These are phyloP conservation scores for Pteruthius melanotis DNA, from an alignment of 2,113 vertebrate species.

Conservation along the genomic window DNA sequence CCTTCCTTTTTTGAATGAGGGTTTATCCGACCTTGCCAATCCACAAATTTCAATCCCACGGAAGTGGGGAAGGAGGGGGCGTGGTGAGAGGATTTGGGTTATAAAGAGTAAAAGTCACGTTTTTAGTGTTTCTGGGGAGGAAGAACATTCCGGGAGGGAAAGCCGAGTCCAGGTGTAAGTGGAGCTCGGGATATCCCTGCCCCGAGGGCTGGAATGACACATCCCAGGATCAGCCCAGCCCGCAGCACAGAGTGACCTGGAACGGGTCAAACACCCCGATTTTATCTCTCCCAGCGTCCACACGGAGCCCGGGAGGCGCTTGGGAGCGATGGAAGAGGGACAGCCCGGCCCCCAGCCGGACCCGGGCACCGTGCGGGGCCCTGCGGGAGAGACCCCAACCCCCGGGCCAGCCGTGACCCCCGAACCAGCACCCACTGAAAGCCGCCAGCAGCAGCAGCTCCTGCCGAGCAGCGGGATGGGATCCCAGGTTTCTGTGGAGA, in stretches of 20 bases:
- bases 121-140: neutral
- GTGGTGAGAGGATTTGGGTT: neutral
- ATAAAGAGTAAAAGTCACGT: neutral
- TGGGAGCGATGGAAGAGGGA: neutral
- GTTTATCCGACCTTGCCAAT: too few species aligned
- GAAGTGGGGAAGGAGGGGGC: neutral
- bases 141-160: neutral
- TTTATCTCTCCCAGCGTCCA: neutral
- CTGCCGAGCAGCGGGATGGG: fast-evolving
- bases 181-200: neutral
- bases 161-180: neutral
- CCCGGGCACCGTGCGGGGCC: fast-evolving
- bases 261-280: neutral
- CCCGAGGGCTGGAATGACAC: neutral
- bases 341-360: fast-evolving
- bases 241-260: neutral
- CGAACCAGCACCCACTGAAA: fast-evolving
- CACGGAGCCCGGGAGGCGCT: fast-evolving
- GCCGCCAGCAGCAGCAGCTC: neutral
- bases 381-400: neutral
- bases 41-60: neutral
- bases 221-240: too few species aligned
- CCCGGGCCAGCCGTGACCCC: fast-evolving
- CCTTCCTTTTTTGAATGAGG: neutral
- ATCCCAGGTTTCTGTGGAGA: fast-evolving